A percentile compares a stretch with the other conserved stretches of the same genome.
phyloP scores from a whole-genome alignment of 2,888 invertebrate species.

The Pseudococcus longispinus region DNA sequence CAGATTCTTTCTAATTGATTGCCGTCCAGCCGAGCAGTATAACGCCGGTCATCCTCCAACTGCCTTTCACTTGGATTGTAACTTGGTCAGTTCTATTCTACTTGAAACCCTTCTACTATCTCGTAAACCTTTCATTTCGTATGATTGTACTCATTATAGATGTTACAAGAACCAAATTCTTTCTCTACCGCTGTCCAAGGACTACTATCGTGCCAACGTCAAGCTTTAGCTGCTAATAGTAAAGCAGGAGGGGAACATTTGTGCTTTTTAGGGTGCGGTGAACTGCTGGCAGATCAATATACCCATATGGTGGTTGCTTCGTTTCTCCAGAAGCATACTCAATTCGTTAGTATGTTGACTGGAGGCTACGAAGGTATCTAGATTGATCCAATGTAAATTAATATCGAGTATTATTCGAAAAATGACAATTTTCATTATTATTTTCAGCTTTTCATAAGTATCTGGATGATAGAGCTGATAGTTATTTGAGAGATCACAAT shows the following conservation, averaged over 20 bases:
- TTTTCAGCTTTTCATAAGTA: constrained; percentile 62
- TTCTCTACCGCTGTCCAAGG: constrained; percentile 95
- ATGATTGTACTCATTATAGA: constrained; percentile 65
- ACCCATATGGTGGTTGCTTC: constrained; percentile 98
- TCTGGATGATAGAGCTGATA: constrained; percentile 66
- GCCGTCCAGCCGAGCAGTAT: constrained; percentile 95
- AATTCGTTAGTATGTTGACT: constrained; percentile 88
- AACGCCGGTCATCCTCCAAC: constrained; percentile 96
- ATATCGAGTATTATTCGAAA: not conserved
- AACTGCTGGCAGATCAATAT: constrained; percentile 92
- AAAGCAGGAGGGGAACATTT: constrained; percentile 87
- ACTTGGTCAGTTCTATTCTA: constrained; percentile 69
- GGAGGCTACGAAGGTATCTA: constrained; percentile 78
- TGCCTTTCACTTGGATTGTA: constrained; percentile 97
- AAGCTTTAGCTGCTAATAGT: constrained; percentile 84
- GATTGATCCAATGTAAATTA: not conserved
- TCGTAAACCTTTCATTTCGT: not conserved
- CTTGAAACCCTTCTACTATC: not conserved
- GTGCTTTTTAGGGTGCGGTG: constrained; percentile 91
- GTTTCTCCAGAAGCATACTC: constrained; percentile 91
- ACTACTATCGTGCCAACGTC: constrained; percentile 84
- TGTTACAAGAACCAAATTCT: constrained; percentile 94
- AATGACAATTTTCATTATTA: not conserved
- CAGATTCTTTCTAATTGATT: constrained; percentile 95
- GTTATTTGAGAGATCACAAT: constrained; percentile 86